phyloP scores from a whole-genome alignment of 2,888 invertebrate species.

The Cephus rjabovi region DNA sequence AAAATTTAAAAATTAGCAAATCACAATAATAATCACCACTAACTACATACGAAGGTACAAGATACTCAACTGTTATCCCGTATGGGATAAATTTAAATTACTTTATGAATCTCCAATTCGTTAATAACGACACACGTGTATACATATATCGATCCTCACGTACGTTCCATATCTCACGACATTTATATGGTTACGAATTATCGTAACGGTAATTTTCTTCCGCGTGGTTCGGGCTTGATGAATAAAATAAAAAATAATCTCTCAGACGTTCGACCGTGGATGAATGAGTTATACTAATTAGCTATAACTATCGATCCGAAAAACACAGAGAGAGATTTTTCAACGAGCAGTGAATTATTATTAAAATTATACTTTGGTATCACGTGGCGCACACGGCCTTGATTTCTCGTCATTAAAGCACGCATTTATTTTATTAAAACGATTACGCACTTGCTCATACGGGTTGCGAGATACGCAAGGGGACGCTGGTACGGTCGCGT shows the following conservation, averaged over 20 bases:
- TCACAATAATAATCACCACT: neutral
- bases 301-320: conserved; percentile 45
- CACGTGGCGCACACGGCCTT: conserved; percentile 24
- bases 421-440: neutral
- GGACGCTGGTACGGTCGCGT: neutral
- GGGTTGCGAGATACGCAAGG: neutral
- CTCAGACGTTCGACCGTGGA: neutral
- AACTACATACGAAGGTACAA: neutral
- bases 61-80: neutral
- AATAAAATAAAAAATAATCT: neutral
- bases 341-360: neutral
- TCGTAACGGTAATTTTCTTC: neutral
- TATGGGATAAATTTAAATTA: neutral
- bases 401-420: conserved; percentile 33
- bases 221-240: neutral
- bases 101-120: neutral
- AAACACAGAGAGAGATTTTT: neutral
- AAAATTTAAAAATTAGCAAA: neutral
- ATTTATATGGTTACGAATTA: neutral
- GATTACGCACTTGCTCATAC: neutral
- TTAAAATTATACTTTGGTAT: neutral
- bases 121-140: neutral
- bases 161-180: neutral
- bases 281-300: conserved; percentile 44
- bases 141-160: neutral